Conservation (phyloP, 2,797 vertebrate genomes). For the Poeciliopsis turneri region DNA sequence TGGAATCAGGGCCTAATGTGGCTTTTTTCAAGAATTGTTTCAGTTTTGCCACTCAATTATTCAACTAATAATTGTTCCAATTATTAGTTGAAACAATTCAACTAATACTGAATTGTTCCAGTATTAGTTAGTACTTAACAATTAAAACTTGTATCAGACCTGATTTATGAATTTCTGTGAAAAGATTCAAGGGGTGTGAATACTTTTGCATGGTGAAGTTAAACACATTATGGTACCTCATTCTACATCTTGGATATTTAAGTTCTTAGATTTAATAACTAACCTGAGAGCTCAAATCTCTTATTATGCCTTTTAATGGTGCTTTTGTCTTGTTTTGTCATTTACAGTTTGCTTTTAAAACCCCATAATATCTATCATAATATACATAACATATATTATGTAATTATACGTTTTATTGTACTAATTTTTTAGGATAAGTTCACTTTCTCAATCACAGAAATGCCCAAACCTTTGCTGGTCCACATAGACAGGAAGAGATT, state of each 20-base stretch:
- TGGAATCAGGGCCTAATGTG: not conserved
- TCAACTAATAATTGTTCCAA: too few species aligned
- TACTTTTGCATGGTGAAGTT: not conserved
- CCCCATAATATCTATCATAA: too few species aligned
- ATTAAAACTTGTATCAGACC: not conserved
- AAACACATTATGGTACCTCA: not conserved
- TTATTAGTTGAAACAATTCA: too few species aligned
- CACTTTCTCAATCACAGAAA: not conserved
- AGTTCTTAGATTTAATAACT: not conserved
- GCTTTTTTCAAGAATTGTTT: not conserved
- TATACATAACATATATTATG: not conserved
- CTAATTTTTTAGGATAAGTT: not conserved
- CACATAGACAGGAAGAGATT: slow-evolving; percentile 7
- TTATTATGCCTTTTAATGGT: not conserved
- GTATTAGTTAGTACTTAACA: too few species aligned
- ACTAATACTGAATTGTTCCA: too few species aligned
- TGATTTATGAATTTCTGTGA: not conserved
- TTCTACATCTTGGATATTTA: not conserved
- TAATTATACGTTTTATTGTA: not conserved
- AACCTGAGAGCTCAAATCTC: not conserved
- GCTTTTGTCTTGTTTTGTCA: not conserved
- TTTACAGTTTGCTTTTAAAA: not conserved
- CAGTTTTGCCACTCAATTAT: not conserved
- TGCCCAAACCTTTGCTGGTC: slow-evolving; percentile 13
- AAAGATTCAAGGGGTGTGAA: not conserved